Base-by-base conservation (phyloP, 2,888 invertebrate species). In the Dyspetes luteomarginatus region DNA sequence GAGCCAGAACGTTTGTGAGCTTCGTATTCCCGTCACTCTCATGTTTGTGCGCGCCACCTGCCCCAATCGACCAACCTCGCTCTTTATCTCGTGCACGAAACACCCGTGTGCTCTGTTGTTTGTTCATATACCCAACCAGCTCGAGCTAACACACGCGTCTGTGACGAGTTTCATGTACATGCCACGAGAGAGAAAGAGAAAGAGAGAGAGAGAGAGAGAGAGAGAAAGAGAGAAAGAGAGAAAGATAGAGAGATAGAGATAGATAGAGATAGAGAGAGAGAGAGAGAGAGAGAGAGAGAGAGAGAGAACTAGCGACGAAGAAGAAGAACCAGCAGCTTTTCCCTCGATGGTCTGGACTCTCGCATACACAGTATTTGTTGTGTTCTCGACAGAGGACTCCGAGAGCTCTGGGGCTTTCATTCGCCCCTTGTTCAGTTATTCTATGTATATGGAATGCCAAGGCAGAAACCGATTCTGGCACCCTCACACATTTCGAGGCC, bases 21-120 rank as follows among this genome's bases (percentile, higher is more conserved):
- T 41, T 43, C 28, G 45, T 64, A 36, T 69, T 56, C 60, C 55
- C 56, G 36, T 43, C 50, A 24, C n/a, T 36, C 36, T 22, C 50
- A 50, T 55, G 60, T 72, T 48, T 15, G 22, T 26, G 62, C 56
- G 56, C 81, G 64, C 73, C 81, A 81, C 81, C 81, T 81, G 81
- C 73, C 78, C 72, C 56, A 74, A 68, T 75, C 82, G 78, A 81
- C 65, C 72, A 64, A 69, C 58, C 28, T 50, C 30, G 55, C 50
- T 55, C 50, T 12, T 41, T 68, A 15, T 50, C 22, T n/a, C 15
- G 24, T 41, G 62, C 71, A 72, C 73, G 24, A 60, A 68, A 30
- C 50, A 17, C 60, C n/a, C 12, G 9, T 50, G 65, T 74, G 26
- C 48, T 41, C 26, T 58, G 56, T 65, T 41, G n/a, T n/a, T n/a